Conservation (phyloP, 2,888 invertebrate species). For the Thereva nobilitata region DNA sequence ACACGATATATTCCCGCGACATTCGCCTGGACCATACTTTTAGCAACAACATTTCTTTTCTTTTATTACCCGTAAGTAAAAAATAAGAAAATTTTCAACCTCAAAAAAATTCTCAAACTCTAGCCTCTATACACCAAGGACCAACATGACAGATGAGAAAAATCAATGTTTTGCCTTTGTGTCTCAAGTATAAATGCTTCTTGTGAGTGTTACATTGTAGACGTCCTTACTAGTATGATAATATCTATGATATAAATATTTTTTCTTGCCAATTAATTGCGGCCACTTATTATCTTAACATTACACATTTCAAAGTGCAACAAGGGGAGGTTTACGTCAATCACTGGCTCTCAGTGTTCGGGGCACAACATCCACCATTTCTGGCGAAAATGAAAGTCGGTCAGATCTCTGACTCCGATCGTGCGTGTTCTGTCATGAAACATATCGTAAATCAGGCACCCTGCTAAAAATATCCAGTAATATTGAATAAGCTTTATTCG, state of each 20-base stretch:
- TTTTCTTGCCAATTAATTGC: too few species aligned
- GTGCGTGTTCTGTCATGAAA: neutral
- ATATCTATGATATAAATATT: too few species aligned
- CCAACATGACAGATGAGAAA: slow-evolving; percentile 36
- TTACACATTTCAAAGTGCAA: too few species aligned
- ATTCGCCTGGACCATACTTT: slow-evolving; percentile 95
- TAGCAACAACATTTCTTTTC: slow-evolving; percentile 91
- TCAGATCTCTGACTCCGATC: slow-evolving; percentile 9
- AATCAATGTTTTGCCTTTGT: slow-evolving; percentile 34
- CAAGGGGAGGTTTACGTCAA: too few species aligned
- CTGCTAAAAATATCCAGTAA: slow-evolving; percentile 18
- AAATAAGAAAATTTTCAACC: slow-evolving; percentile 45
- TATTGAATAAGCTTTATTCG: too few species aligned
- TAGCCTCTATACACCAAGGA: neutral
- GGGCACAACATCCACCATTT: slow-evolving; percentile 13
- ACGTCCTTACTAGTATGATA: too few species aligned
- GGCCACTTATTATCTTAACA: too few species aligned
- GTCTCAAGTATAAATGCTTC: slow-evolving; percentile 20
- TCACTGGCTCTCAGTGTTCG: neutral
- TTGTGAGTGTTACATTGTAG: slow-evolving; percentile 1
- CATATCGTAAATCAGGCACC: slow-evolving; percentile 2
- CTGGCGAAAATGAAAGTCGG: slow-evolving; percentile 32
- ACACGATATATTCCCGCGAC: slow-evolving; percentile 97
- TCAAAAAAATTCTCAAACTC: neutral
- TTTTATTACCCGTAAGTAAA: slow-evolving; percentile 96